These are phyloP conservation scores for Coreius guichenoti DNA, from an alignment of 2,797 vertebrate genomes.

Conservation along the genomic window DNA sequence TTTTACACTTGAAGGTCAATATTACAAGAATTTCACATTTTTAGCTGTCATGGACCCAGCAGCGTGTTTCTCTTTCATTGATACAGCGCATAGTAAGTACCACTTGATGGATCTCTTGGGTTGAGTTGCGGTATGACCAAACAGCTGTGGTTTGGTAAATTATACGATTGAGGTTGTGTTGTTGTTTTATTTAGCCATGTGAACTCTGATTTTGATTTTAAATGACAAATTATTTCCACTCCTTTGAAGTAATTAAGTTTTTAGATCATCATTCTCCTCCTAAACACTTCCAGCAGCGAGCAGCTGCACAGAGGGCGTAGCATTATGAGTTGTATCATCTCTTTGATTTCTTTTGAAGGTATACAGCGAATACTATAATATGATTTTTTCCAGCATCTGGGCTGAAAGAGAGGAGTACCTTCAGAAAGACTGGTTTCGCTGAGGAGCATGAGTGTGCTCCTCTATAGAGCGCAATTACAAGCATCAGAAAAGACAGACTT, in stretches of 20 bases:
- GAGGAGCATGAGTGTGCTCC: conserved; percentile 5
- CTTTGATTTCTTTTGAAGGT: conserved; percentile 40
- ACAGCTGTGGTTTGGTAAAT: conserved; percentile 35
- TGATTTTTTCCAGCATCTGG: conserved; percentile 29
- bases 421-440: conserved; percentile 1
- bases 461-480: conserved; percentile 26
- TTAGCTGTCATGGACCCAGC: conserved; percentile 6
- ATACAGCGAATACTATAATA: conserved; percentile 34
- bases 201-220: conserved; percentile 25
- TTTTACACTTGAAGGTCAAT: conserved; percentile 4
- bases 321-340: neutral
- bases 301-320: conserved; percentile 21
- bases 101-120: conserved; percentile 34
- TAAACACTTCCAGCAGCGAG: conserved; percentile 18
- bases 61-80: conserved; percentile 14
- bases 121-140: conserved; percentile 24
- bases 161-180: conserved; percentile 31
- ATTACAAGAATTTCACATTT: conserved; percentile 16
- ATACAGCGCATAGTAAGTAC: conserved; percentile 1
- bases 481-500: conserved; percentile 3
- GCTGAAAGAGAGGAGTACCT: conserved; percentile 31
- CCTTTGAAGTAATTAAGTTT: conserved; percentile 39
- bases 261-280: conserved; percentile 15
- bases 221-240: conserved; percentile 41
- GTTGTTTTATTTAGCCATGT: conserved; percentile 41